Evolutionary conservation across 2,888 invertebrate species (phyloP).

Genomic region (Tenthredo mesomela): DNA sequence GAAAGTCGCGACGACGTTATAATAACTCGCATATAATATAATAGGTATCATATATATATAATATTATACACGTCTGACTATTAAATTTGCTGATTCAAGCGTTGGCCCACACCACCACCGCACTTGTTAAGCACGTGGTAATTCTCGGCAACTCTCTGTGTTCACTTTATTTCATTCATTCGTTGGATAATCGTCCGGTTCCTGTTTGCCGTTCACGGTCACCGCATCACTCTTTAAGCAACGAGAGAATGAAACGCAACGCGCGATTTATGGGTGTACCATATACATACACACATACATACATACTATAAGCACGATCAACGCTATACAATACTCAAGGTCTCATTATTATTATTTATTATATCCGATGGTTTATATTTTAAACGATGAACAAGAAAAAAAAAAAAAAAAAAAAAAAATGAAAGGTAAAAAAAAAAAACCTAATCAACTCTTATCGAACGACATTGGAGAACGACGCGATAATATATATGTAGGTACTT

Average conservation of each 20-base stretch:
- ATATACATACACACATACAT: background rate
- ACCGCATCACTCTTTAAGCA: constrained; percentile 17
- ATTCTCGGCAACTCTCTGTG: constrained; percentile 47
- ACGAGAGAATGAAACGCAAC: background rate
- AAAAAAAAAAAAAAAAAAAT: background rate
- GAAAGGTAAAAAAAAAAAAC: background rate
- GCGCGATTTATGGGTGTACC: background rate
- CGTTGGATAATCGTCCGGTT: constrained; percentile 70
- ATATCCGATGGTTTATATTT: background rate
- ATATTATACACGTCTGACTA: background rate
- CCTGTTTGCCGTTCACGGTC: constrained; percentile 69
- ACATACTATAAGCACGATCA: background rate
- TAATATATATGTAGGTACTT: too few species aligned
- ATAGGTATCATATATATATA: background rate
- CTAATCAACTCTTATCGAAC: constrained; percentile 38
- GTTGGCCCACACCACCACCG: background rate
- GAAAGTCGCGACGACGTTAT: too few species aligned
- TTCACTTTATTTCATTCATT: constrained; percentile 72
- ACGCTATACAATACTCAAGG: background rate
- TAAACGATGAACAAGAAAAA: background rate
- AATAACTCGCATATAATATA: background rate
- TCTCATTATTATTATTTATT: background rate
- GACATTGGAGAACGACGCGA: background rate
- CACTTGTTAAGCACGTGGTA: constrained; percentile 32
- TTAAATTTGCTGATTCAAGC: constrained; percentile 25